Conservation (phyloP, 1,140 invertebrate genomes). For the Drosophila kohkoa region DNA sequence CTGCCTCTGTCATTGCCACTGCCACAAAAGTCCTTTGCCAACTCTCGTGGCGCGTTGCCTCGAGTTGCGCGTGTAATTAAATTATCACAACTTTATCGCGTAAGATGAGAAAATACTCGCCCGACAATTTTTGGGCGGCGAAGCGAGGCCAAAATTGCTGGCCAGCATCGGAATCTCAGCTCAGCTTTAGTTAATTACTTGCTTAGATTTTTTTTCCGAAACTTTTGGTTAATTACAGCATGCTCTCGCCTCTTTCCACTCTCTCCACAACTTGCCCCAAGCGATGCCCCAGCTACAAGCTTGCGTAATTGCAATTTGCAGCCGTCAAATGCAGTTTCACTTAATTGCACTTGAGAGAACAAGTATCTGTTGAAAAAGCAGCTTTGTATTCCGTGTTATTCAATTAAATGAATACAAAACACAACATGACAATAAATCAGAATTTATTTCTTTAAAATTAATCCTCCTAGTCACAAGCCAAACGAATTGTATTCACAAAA, state of each 20-base stretch:
- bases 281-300: slow-evolving; percentile 4
- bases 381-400: background rate
- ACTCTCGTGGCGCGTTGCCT: slow-evolving; percentile 10
- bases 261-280: slow-evolving; percentile 1
- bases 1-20: slow-evolving; percentile 9
- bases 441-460: background rate
- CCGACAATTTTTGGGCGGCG: slow-evolving; percentile 3
- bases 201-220: slow-evolving; percentile 48
- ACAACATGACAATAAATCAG: background rate
- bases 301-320: slow-evolving; percentile 5
- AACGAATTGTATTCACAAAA: background rate
- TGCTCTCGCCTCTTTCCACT: slow-evolving; percentile 12
- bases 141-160: slow-evolving; percentile 31
- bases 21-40: slow-evolving; percentile 4
- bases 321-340: background rate
- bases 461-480: background rate
- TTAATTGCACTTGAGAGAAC: too few species aligned
- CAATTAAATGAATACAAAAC: background rate
- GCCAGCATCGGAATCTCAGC: slow-evolving; percentile 38
- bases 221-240: slow-evolving; percentile 52
- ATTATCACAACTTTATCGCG: slow-evolving; percentile 65
- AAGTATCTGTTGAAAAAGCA: too few species aligned
- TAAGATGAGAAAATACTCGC: slow-evolving; percentile 35
- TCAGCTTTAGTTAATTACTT: slow-evolving; percentile 57
- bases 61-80: slow-evolving; percentile 62